Conservation (phyloP, 35 echinoderm and acorn worm species). For the Eucidaris tribuloides region DNA sequence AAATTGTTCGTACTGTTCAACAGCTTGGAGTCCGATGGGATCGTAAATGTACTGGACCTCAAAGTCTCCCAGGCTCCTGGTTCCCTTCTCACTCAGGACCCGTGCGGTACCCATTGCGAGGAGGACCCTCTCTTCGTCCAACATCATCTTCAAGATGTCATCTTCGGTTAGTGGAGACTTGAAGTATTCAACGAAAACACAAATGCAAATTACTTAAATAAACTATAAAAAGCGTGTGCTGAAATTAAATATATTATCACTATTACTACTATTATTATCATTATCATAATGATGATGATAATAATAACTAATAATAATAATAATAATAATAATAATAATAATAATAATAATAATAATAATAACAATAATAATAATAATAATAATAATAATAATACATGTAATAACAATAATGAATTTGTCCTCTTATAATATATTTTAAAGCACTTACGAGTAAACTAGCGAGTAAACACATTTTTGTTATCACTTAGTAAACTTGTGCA, state of each 20-base stretch:
- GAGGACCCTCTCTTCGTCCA: conserved; percentile 57
- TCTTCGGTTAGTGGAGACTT: conserved; percentile 35
- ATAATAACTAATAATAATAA: not conserved
- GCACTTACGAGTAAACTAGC: no score
- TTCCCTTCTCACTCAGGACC: conserved; percentile 66
- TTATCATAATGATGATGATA: no score
- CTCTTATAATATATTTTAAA: no score
- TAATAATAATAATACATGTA: no score
- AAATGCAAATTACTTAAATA: not conserved
- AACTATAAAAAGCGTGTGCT: not conserved
- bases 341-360: no score
- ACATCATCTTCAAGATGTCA: conserved; percentile 50
- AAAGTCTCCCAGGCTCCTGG: conserved; percentile 69
- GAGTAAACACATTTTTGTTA: no score
- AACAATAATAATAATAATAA: no score
- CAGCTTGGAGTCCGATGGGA: conserved; percentile 17
- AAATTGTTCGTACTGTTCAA: conserved; percentile 28
- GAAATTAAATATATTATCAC: no score
- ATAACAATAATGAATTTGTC: no score
- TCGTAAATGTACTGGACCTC: conserved; percentile 71
- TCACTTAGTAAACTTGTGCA: no score
- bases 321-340: not conserved
- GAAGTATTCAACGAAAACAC: not conserved
- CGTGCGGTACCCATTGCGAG: conserved; percentile 49
- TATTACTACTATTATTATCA: no score